Evolutionary conservation across 2,888 invertebrate genomes (phyloP).

Genomic region (Agrilus cyanescens): DNA sequence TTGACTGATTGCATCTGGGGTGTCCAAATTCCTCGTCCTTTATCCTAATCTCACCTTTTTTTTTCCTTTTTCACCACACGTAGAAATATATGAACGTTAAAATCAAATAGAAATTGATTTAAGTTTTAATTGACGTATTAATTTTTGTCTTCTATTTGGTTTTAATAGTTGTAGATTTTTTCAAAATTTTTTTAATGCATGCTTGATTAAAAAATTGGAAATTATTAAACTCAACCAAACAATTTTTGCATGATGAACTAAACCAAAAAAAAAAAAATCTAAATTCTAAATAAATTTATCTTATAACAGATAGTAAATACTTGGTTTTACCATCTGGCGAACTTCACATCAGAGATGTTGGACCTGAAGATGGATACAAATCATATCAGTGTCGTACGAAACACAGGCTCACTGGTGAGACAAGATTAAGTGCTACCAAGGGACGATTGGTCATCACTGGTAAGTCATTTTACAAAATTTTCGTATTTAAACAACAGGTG

Average conservation of each 20-base stretch:
- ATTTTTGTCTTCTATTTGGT: no score
- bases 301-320: conserved; percentile 76
- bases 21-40: no score
- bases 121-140: no score
- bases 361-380: conserved; percentile 88
- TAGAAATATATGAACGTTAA: no score
- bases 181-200: no score
- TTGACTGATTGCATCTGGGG: no score
- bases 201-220: background rate
- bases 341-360: conserved; percentile 89
- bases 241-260: conserved; percentile 10
- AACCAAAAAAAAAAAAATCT: no score
- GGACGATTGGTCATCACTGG: conserved; percentile 91
- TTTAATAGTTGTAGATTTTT: no score
- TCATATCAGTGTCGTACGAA: conserved; percentile 90
- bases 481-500: no score
- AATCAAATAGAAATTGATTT: no score
- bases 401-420: conserved; percentile 86
- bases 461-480: conserved; percentile 43
- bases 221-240: background rate
- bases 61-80: no score
- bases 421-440: conserved; percentile 83
- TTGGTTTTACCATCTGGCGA: conserved; percentile 90
- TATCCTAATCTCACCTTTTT: no score
- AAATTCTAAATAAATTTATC: conserved; percentile 6